A percentile compares a stretch with the other conserved stretches of the same genome.
Conservation (phyloP, 2,113 vertebrate genomes). For the Mirounga angustirostris region DNA sequence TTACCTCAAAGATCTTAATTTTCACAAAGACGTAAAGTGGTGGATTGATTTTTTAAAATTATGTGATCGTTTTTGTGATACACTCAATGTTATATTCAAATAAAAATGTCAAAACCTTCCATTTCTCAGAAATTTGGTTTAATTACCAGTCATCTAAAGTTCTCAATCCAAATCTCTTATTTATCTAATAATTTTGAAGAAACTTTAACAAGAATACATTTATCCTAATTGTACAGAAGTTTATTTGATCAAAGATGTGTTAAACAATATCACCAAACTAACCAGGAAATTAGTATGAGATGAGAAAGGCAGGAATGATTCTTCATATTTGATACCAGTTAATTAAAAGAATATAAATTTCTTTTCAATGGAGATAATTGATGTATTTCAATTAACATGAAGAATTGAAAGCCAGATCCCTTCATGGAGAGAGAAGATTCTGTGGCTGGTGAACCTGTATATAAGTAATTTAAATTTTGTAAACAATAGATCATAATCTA, state of each 20-base stretch:
- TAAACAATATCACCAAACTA: background rate
- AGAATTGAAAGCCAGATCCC: background rate
- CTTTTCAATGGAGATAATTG: background rate
- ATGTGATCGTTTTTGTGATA: background rate
- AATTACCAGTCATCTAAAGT: background rate
- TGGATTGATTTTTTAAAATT: background rate
- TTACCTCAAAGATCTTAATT: background rate
- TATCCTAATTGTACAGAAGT: background rate
- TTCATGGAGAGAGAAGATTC: background rate
- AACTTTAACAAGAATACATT: background rate
- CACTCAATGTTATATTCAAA: background rate
- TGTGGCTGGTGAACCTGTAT: background rate
- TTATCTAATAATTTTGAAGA: conserved; percentile 43
- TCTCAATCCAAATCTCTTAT: background rate
- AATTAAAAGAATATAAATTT: conserved; percentile 11
- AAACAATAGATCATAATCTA: background rate
- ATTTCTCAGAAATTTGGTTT: conserved; percentile 26
- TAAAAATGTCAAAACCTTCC: background rate
- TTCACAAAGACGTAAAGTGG: background rate
- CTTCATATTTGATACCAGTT: background rate
- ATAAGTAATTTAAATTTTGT: conserved; percentile 6
- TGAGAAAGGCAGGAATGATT: background rate
- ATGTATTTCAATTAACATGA: conserved; percentile 10
- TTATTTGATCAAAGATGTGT: background rate
- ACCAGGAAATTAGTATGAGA: background rate